Base-by-base conservation (phyloP, 2,797 vertebrate species). In the Phrynocephalus guinanensis region DNA sequence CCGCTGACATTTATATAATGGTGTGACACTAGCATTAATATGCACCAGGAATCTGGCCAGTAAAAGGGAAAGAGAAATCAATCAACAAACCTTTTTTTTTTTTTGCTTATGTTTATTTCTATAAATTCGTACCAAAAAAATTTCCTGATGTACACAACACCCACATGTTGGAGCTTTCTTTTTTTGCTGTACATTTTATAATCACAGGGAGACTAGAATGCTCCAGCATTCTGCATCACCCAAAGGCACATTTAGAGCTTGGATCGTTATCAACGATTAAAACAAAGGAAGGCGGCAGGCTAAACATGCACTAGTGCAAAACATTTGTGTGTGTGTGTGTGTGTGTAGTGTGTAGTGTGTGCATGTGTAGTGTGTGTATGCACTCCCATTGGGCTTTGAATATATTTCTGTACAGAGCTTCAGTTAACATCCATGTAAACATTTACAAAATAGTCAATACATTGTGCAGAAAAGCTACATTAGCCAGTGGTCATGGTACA, bases 101-200 rank as follows among this genome's bases (percentile, higher is more conserved):
- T 84, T 72, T 87, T 48, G 30, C n/a, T 86, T 79, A 80, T 38
- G 38, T 95, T 95, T 95, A 94, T 94, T 97, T 94, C 88, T 95
- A 95, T 92, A 96, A 94, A 96, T 95, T 92, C 93, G 94, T 96
- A 96, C 95, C n/a, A n/a, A n/a, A 96, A 95, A 95, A 95, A 28
- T 18, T 67, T 10, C 15, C 73, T 24, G 77, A 93, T 52, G 18
- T 63, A 83, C 89, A 95, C 92, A 90, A 93, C 92, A 89, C 89
- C 78, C 82, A 91, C 94, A 92, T 93, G 80, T 90, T 48, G 22
- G 77, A 88, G 90, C 90, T 79, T 78, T 24, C 22, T 24, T 38
- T 30, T 71, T 26, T 33, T 33, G 33, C 18, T 24, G 33, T 84
- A 28, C 48, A 30, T 24, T 1, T 71, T 81, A 83, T 7, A 26